phyloP scores from a whole-genome alignment of 2,888 invertebrate species.

The Orthosia gracilis region DNA sequence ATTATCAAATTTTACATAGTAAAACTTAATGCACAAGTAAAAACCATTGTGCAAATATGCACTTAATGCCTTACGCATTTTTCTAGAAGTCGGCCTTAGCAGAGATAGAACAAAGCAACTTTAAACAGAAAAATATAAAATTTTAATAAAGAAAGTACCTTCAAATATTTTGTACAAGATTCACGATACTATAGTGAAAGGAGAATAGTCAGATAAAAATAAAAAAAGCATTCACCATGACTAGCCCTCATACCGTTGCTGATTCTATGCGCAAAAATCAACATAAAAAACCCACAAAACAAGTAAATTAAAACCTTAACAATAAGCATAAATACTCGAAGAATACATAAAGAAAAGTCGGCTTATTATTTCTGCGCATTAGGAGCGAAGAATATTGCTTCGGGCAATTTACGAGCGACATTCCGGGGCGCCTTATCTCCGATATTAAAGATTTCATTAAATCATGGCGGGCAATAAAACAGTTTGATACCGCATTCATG shows the following conservation, averaged over 20 bases:
- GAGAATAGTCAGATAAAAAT: background rate
- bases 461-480: constrained; percentile 89
- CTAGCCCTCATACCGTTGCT: background rate
- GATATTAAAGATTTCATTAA: constrained; percentile 91
- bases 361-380: constrained; percentile 74
- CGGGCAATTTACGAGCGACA: constrained; percentile 84
- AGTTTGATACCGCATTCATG: constrained; percentile 89
- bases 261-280: constrained; percentile 27
- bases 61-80: too few relatives aligned
- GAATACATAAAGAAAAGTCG: constrained; percentile 57
- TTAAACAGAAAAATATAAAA: too few relatives aligned
- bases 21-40: too few relatives aligned
- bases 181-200: too few relatives aligned
- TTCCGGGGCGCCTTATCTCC: constrained; percentile 85
- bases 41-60: too few relatives aligned
- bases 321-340: constrained; percentile 64
- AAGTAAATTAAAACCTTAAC: constrained; percentile 58
- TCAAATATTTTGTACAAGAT: too few relatives aligned
- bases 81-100: too few relatives aligned
- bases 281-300: constrained; percentile 31
- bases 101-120: too few relatives aligned
- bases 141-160: too few relatives aligned
- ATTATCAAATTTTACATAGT: too few relatives aligned
- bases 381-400: constrained; percentile 78
- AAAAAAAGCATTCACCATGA: background rate